phyloP scores from a whole-genome alignment of 2,888 invertebrate species.

The Drosophila macrospina region DNA sequence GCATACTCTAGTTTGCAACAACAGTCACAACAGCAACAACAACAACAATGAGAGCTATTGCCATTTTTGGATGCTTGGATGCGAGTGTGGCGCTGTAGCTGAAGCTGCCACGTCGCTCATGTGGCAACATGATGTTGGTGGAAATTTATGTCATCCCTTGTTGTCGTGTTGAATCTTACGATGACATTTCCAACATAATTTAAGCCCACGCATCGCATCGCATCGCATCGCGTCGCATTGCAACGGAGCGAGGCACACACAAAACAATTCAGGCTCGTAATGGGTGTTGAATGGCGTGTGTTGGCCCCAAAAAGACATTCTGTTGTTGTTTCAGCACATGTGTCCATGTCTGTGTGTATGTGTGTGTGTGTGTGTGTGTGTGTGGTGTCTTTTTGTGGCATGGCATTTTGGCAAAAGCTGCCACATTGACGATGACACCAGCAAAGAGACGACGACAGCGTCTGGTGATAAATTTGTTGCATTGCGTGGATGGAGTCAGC shows the following conservation, averaged over 20 bases:
- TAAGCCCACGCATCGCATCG: slow-evolving; percentile 83
- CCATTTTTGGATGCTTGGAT: slow-evolving; percentile 61
- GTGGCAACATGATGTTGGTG: slow-evolving; percentile 83
- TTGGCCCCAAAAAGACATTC: slow-evolving; percentile 61
- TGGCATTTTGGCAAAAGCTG: slow-evolving; percentile 70
- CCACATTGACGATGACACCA: slow-evolving; percentile 76
- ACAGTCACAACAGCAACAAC: slow-evolving; percentile 33
- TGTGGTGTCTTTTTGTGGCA: slow-evolving; percentile 32
- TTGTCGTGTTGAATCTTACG: slow-evolving; percentile 85
- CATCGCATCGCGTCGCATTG: slow-evolving; percentile 19
- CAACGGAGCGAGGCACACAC: slow-evolving; percentile 31
- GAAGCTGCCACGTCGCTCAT: slow-evolving; percentile 58
- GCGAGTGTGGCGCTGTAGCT: slow-evolving; percentile 58
- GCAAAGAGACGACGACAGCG: slow-evolving; percentile 57
- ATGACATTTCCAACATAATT: slow-evolving; percentile 86
- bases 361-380: slow-evolving; percentile 12
- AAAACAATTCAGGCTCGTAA: slow-evolving; percentile 67
- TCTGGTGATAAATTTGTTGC: slow-evolving; percentile 80
- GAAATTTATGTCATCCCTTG: slow-evolving; percentile 85
- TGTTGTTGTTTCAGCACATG: slow-evolving; percentile 33
- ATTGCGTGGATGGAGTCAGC: slow-evolving; percentile 81
- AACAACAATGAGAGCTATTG: slow-evolving; percentile 53
- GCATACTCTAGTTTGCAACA: slow-evolving; percentile 61
- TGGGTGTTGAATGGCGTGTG: slow-evolving; percentile 77
- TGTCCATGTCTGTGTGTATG: not conserved